These are phyloP conservation scores for Tipula helvola DNA, from an alignment of 2,888 invertebrate species.

Conservation along the genomic window DNA sequence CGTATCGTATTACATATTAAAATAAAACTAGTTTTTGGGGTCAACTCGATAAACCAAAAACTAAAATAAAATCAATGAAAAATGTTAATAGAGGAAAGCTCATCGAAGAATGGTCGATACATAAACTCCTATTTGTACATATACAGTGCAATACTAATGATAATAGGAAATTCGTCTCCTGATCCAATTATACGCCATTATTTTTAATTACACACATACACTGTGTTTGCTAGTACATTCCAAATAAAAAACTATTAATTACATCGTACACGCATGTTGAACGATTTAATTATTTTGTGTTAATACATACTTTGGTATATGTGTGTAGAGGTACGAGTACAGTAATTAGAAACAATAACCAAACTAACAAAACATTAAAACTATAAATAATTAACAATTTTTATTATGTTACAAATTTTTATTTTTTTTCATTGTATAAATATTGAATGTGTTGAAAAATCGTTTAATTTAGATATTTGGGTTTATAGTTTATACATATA, in stretches of 20 bases:
- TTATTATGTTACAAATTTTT: not conserved
- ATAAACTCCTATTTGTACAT: not conserved
- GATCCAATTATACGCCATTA: not conserved
- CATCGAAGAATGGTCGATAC: not conserved
- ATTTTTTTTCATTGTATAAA: not conserved
- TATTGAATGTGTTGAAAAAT: slow-evolving; percentile 4
- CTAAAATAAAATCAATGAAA: not conserved
- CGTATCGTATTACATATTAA: not conserved
- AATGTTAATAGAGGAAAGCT: not conserved
- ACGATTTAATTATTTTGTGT: not conserved
- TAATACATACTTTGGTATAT: not conserved
- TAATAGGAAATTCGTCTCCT: not conserved
- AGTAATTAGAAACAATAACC: not conserved
- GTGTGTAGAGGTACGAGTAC: not conserved
- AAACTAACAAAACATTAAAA: not conserved
- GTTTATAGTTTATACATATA: not conserved
- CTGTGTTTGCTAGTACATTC: not conserved
- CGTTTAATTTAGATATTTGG: slow-evolving; percentile 4
- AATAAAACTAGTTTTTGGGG: not conserved
- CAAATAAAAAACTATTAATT: not conserved
- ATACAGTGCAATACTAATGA: not conserved
- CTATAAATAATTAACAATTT: not conserved
- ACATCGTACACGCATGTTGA: not conserved
- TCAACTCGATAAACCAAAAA: not conserved
- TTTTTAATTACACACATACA: not conserved